Conservation (phyloP, 2,888 invertebrate species). For the Xestia rhomboidea region DNA sequence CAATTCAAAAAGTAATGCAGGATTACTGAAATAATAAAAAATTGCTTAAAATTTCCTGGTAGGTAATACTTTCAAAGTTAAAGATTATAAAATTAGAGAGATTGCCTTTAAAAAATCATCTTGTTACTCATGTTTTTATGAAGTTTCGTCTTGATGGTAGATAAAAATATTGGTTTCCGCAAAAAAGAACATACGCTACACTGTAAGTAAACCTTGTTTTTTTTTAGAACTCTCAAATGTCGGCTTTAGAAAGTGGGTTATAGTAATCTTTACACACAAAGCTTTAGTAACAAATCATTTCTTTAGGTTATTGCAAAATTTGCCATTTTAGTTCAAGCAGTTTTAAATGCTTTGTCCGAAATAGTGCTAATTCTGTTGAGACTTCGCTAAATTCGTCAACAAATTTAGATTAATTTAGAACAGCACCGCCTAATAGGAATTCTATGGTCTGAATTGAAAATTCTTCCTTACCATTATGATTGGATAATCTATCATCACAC, state of each 20-base stretch:
- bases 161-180: constrained; percentile 22
- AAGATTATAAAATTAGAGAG: not conserved
- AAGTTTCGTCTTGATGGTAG: constrained; percentile 1
- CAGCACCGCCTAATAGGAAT: not conserved
- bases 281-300: constrained; percentile 41
- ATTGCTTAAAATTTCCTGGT: not conserved
- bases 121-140: not conserved
- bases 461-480: constrained; percentile 10
- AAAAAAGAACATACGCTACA: constrained; percentile 29
- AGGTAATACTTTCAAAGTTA: not conserved
- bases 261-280: constrained; percentile 35
- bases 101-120: not conserved
- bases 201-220: constrained; percentile 8
- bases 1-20: not conserved
- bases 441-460: not conserved
- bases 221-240: constrained; percentile 47
- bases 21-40: not conserved
- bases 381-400: not conserved
- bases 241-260: constrained; percentile 56
- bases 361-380: not conserved
- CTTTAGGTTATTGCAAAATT: constrained; percentile 22
- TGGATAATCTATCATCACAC: constrained; percentile 8
- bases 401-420: not conserved
- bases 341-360: not conserved
- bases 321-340: constrained; percentile 1